Evolutionary conservation across 2,113 vertebrate species (phyloP).

Genomic region (Delphinus delphis): DNA sequence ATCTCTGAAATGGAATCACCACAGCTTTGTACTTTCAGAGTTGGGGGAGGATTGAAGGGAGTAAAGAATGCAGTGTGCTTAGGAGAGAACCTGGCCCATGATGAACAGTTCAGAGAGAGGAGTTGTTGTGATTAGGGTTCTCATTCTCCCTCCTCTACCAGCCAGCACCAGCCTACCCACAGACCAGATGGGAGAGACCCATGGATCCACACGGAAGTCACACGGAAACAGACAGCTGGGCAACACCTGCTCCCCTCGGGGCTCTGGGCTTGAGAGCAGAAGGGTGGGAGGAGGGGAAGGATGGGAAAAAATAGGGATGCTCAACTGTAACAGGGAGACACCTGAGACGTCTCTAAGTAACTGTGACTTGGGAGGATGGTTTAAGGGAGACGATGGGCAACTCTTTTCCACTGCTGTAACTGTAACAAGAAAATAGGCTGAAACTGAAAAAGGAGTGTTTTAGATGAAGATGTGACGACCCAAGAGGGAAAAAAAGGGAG

Average conservation of each 20-base stretch:
- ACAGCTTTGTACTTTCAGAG: background rate
- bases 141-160: background rate
- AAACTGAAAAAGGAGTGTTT: background rate
- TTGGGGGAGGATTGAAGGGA: background rate
- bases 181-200: background rate
- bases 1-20: background rate
- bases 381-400: background rate
- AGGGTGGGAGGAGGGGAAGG: fast-evolving
- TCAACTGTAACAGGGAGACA: background rate
- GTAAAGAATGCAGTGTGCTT: background rate
- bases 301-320: background rate
- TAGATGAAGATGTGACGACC: background rate
- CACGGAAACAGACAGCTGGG: background rate
- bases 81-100: background rate
- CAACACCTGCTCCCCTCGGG: background rate
- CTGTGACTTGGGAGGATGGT: background rate
- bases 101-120: background rate
- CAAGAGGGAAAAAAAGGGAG: background rate
- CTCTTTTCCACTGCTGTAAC: background rate
- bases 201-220: background rate
- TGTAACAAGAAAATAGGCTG: background rate
- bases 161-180: background rate
- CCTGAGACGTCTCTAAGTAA: background rate
- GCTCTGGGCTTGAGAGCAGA: background rate
- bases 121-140: background rate